A percentile compares a stretch with the other conserved stretches of the same genome.
Conservation (phyloP, 2,888 invertebrate genomes). For the Nudaria mundana region DNA sequence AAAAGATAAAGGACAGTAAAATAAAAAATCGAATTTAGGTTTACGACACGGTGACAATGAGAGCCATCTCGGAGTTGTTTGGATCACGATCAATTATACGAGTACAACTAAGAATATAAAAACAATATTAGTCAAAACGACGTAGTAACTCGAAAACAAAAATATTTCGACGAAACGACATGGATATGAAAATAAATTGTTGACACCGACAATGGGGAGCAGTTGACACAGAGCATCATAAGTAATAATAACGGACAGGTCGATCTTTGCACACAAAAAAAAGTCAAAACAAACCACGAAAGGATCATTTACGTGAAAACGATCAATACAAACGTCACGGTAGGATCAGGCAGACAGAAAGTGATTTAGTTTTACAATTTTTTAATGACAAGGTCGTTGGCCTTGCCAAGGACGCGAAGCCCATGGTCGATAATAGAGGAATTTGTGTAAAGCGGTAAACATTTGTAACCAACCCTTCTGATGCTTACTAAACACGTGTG, state of each 20-base stretch:
- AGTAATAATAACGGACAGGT: slow-evolving; percentile 55
- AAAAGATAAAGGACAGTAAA: too few relatives aligned
- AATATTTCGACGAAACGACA: slow-evolving; percentile 3
- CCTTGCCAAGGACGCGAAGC: slow-evolving; percentile 72
- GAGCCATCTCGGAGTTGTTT: too few relatives aligned
- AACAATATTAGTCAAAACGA: background rate
- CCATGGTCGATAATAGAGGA: slow-evolving; percentile 63
- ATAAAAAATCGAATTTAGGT: too few relatives aligned
- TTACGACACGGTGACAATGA: too few relatives aligned
- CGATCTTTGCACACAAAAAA: slow-evolving; percentile 40
- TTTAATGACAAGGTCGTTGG: slow-evolving; percentile 57
- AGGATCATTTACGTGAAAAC: slow-evolving; percentile 68
- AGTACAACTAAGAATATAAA: background rate
- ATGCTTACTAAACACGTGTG: slow-evolving; percentile 2
- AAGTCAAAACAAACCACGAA: slow-evolving; percentile 47
- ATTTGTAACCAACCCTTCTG: slow-evolving; percentile 27
- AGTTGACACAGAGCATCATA: slow-evolving; percentile 36
- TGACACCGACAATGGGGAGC: slow-evolving; percentile 18
- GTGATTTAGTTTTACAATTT: slow-evolving; percentile 44
- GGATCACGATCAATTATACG: too few relatives aligned
- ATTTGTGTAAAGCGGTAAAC: slow-evolving; percentile 54
- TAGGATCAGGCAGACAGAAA: slow-evolving; percentile 63
- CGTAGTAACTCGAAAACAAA: background rate
- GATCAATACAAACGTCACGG: slow-evolving; percentile 75
- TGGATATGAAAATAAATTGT: slow-evolving; percentile 12